These are phyloP conservation scores for Pygocentrus nattereri DNA, from an alignment of 2,797 vertebrate genomes.

Conservation along the genomic window DNA sequence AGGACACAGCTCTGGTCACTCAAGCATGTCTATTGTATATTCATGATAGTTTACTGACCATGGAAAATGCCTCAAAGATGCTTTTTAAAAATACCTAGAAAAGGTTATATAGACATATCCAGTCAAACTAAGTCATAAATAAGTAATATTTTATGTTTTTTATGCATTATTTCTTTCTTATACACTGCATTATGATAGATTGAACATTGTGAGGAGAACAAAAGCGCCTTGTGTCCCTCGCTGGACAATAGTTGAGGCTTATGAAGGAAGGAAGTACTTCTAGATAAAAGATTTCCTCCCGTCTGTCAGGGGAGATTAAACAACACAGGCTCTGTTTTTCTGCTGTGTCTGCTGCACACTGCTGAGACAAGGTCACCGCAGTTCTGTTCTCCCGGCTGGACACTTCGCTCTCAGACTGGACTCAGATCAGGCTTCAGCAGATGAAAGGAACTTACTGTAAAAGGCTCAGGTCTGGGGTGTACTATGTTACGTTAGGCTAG, in stretches of 20 bases:
- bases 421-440: conserved; percentile 45
- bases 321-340: conserved; percentile 50
- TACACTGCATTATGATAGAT: not conserved
- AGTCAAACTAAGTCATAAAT: not conserved
- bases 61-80: too few species aligned
- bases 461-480: not conserved
- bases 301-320: conserved; percentile 46
- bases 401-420: conserved; percentile 21
- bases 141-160: not conserved
- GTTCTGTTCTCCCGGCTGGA: conserved; percentile 19
- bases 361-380: conserved; percentile 48
- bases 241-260: conserved; percentile 45
- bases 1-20: conserved; percentile 10
- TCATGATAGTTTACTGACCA: not conserved
- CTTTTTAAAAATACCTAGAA: not conserved
- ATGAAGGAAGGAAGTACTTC: conserved; percentile 45
- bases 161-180: not conserved
- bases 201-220: conserved; percentile 15
- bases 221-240: conserved; percentile 39
- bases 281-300: conserved; percentile 56
- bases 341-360: conserved; percentile 27
- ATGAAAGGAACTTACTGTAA: conserved; percentile 40
- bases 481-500: conserved; percentile 19
- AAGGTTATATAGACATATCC: too few species aligned
- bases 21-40: not conserved